Evolutionary conservation across 2,888 invertebrate species (phyloP), one percentile per base, ranked within the genome.

Genomic region (Chloroclystis v-ata): DNA sequence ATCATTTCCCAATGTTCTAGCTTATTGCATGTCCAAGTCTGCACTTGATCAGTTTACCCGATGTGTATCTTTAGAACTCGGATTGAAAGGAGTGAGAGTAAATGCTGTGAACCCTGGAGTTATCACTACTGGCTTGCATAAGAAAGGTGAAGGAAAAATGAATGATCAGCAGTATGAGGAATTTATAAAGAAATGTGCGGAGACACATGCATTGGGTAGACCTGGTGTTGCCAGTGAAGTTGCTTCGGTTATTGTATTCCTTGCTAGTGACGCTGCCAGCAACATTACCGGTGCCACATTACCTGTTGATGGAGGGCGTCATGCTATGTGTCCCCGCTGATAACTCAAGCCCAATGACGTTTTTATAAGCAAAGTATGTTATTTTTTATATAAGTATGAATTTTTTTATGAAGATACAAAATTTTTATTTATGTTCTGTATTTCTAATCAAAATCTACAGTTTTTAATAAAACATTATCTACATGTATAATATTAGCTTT

Each of bases 81-180:
- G 92, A 14, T 65, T 89, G 0, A 94, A 94, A 71, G 91, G 92
- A 54, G 94, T 97, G 0, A 89, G 97, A 24, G 96, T 96, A 0
- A 98, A 98, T 76, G 91, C 94, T 42, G 96, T 97, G 0, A 97
- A 97, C 79, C 98, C 98, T 28, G 98, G 98, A 10, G 97, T 98
- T 0, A 93, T 95, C n/a, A 76, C 93, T 1, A 98, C 98, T 0
- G 94, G 96, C 60, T 74, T 97, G 33, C 97, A 97, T 61, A 93
- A 92, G 76, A 91, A 81, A 49, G 93, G 50, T 1, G 50, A 50
- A 43, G 37, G 93, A 9, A 95, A 95, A 39, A 92, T 98, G 92
- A 90, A 89, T 61, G 92, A 94, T 25, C 91, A 93, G 53, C 90
- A 93, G 29, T 95, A 97, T 77, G 89, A 90, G 28, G 89, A 89